A percentile compares a stretch with the other conserved stretches of the same genome.
phyloP scores from a whole-genome alignment of 2,888 invertebrate genomes.

The Xanthia togata region DNA sequence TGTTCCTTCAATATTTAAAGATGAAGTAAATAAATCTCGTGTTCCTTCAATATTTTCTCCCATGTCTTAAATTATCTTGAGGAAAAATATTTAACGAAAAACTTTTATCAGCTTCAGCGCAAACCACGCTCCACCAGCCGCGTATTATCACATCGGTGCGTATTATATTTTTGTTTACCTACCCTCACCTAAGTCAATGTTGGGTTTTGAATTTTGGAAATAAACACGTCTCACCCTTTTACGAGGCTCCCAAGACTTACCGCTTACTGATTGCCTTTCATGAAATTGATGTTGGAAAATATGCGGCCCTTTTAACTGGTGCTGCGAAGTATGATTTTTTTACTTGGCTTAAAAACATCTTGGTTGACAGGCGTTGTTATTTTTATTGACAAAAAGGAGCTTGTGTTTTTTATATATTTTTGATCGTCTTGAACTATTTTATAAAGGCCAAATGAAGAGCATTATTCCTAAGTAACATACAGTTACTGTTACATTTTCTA shows the following conservation, averaged over 20 bases:
- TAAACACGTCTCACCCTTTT: conserved; percentile 67
- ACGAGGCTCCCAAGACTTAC: conserved; percentile 50
- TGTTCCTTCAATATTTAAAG: too few species aligned
- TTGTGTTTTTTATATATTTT: background rate
- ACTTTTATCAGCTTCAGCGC: conserved; percentile 43
- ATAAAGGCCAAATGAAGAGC: background rate
- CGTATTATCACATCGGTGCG: conserved; percentile 44
- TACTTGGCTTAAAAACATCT: conserved; percentile 29
- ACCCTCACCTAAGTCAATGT: conserved; percentile 56
- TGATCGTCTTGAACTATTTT: background rate
- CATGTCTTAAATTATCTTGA: background rate
- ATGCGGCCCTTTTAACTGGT: conserved; percentile 30
- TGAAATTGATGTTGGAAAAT: conserved; percentile 55
- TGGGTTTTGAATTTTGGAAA: conserved; percentile 60
- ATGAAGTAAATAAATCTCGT: background rate
- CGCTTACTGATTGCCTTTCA: conserved; percentile 47
- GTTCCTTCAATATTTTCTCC: conserved; percentile 15
- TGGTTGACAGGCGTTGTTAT: conserved; percentile 15
- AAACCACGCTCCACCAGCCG: conserved; percentile 23
- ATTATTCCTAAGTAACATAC: background rate
- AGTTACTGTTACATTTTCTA: background rate
- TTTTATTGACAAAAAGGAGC: background rate
- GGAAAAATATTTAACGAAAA: conserved; percentile 26
- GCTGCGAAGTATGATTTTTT: conserved; percentile 35
- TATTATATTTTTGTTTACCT: conserved; percentile 62